Base-by-base conservation (phyloP, 2,113 vertebrate species). In the Coptodon bakossiorum region DNA sequence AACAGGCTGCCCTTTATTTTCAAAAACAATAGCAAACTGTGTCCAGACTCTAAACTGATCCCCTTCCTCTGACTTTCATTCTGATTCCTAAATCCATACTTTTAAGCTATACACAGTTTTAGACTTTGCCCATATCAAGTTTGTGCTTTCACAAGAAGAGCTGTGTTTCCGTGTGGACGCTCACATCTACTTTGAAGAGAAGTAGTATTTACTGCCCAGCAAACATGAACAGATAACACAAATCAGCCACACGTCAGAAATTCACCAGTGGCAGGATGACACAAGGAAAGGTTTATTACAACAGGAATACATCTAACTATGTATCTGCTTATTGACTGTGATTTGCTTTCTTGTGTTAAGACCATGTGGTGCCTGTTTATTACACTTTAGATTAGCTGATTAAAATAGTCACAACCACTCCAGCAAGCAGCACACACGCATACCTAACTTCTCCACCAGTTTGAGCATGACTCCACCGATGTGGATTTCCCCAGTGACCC, bases 401-500 rank as follows among this genome's bases (percentile, higher is more conserved):
- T 48, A 31, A 11, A 34, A 85, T 54, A 45, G 59, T 57, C 1
- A 17, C 12, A 9, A 6, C 27, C 16, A 50, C 43, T 31, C 4
- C 10, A n/a, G 8, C 14, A 48, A 82, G 66, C 9, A 24, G 12
- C 9, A 3, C 31, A 36, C n/a, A 27, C 6, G 2, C 93, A 94
- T 97, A 99, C 98, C 98, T 56, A 99, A 97, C 92, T 99, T 99
- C 93, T 99, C 98, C 94, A 99, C 98, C 45, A 99, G 96, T 90
- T 99, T 98, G 63, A 99, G 97, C 98, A 99, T 99, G 94, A 99
- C 98, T n/a, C 98, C 98, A 11, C 98, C 98, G 29, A 99, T 98
- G 92, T 99, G 98, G 91, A 99, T 98, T 91, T 99, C 98, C 19
- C 98, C 98, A 3, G 98, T 99, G 91, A 99, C 98, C 93, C 98